These are phyloP conservation scores for Clunio marinus DNA, from an alignment of 2,888 invertebrate genomes.

Conservation along the genomic window DNA sequence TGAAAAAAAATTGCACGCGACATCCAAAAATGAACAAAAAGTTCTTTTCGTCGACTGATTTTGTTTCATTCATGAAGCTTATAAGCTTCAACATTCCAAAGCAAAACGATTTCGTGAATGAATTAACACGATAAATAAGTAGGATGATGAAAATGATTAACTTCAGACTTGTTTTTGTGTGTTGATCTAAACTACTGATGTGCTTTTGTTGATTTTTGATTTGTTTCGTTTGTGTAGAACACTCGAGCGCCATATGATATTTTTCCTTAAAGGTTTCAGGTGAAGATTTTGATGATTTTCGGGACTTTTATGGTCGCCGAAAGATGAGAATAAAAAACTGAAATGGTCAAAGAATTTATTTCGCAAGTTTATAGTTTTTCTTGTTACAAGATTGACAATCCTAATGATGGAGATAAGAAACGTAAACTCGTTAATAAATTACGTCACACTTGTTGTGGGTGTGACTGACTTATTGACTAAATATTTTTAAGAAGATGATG, in stretches of 20 bases:
- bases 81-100: constrained; percentile 11
- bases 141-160: constrained; percentile 10
- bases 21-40: constrained; percentile 27
- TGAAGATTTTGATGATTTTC: neutral
- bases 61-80: constrained; percentile 21
- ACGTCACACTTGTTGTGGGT: neutral
- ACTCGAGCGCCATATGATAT: neutral
- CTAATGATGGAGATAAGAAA: neutral
- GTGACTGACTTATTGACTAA: too few relatives aligned
- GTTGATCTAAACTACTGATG: neutral
- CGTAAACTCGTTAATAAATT: neutral
- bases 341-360: too few relatives aligned
- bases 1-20: constrained; percentile 35
- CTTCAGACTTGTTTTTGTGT: constrained; percentile 9
- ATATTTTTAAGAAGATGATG: too few relatives aligned
- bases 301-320: neutral
- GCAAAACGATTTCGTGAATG: constrained; percentile 1
- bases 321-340: neutral
- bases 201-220: neutral
- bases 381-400: too few relatives aligned
- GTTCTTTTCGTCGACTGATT: neutral
- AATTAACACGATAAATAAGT: constrained; percentile 9
- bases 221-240: neutral
- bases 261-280: neutral
- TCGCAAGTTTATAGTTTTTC: too few relatives aligned